phyloP scores from a whole-genome alignment of 2,113 vertebrate genomes.

The Microcebus griseorufus region DNA sequence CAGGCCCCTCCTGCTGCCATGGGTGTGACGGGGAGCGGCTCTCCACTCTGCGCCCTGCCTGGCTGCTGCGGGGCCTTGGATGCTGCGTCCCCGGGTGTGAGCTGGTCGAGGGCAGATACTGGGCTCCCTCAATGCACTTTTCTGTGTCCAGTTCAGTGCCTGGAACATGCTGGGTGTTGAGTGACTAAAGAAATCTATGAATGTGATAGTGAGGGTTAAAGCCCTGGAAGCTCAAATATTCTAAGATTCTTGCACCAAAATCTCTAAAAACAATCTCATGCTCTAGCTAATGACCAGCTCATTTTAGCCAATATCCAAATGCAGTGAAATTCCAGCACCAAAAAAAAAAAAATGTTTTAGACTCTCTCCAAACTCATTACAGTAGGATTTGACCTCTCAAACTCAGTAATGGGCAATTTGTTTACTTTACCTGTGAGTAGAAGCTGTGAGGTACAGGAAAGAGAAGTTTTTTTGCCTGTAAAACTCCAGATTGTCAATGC shows the following conservation, averaged over 20 bases:
- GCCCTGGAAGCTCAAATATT: not conserved
- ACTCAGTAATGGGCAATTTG: not conserved
- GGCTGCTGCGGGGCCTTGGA: not conserved
- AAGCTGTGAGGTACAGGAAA: not conserved
- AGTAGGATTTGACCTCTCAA: not conserved
- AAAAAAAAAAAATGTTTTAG: not conserved
- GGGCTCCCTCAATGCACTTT: not conserved
- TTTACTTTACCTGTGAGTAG: not conserved
- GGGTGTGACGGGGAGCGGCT: fast-evolving
- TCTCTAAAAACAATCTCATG: not conserved
- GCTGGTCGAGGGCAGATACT: not conserved
- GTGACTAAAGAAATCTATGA: not conserved
- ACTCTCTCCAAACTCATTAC: not conserved
- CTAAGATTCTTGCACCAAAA: not conserved
- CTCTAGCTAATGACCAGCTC: not conserved
- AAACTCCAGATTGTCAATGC: not conserved
- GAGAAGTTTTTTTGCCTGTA: not conserved
- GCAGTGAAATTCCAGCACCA: not conserved
- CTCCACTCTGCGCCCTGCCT: not conserved
- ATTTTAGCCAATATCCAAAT: not conserved
- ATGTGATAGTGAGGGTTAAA: not conserved
- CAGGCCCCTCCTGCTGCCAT: not conserved
- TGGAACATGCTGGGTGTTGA: not conserved
- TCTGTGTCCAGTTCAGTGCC: not conserved
- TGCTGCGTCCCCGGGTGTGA: not conserved